Evolutionary conservation across 2,888 invertebrate genomes (phyloP), one percentile per base, ranked within the genome.

Genomic region (Onchidella celtica): DNA sequence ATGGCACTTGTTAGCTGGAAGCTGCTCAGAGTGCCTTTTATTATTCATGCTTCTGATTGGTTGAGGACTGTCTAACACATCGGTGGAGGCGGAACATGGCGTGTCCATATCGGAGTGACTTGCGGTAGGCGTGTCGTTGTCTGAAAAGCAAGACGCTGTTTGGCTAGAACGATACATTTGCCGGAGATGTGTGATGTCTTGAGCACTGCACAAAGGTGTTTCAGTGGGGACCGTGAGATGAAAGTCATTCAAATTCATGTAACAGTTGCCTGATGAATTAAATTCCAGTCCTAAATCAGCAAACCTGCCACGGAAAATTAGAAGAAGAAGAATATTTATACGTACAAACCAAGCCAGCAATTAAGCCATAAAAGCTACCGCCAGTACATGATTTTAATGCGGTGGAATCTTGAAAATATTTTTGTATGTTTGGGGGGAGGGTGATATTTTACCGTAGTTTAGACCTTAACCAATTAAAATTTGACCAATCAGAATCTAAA

Each of bases 201-300:
- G 72, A 24, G 84, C 84, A 24, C 82, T 82, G 77, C 81, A 82
- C 29, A 82, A 27, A 0, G 82, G 77, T 34, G 73, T 57, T 11
- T 70, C 17, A 17, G 66, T 70, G 17, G 84, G 82, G 9, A 55
- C 29, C 24, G 82, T 82, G 65, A 77, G 36, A 77, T 84, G 79
- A 38, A 84, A 84, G 73, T 63, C 47, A 27, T 65, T 17, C 75
- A 82, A 76, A 74, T 82, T 65, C 70, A 84, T 79, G n/a, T 77
- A 59, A 79, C 82, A 84, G 1, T 38, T 63, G 21, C 72, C 72
- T 0, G 21, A 40, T 2, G 3, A 32, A 3, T 47, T 55, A 24
- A 29, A 68, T 14, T 17, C 55, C 38, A 80, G 29, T 2, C 36
- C 59, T 24, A 80, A 66, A 36, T 47, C 29, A 1, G 57, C 34